A percentile compares a stretch with the other conserved stretches of the same genome.
These are phyloP conservation scores for Xerus inauris DNA, from an alignment of 2,113 vertebrate species.

Conservation along the genomic window DNA sequence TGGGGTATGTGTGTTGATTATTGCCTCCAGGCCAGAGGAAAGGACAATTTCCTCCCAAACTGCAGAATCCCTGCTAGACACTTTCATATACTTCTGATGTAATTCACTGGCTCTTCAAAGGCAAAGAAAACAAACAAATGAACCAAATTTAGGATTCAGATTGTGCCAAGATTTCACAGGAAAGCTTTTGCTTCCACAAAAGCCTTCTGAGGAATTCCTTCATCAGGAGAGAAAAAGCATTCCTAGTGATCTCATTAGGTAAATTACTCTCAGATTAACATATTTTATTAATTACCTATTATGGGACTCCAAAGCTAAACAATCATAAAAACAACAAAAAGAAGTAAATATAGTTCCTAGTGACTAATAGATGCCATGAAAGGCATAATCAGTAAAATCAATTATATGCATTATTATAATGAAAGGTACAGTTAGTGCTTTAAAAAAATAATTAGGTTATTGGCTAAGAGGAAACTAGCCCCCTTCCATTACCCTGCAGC, in stretches of 20 bases:
- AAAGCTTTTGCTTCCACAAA: conserved; percentile 78
- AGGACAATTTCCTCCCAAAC: background rate
- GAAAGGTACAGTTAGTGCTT: conserved; percentile 83
- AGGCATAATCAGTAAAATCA: conserved; percentile 81
- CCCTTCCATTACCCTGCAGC: conserved; percentile 74
- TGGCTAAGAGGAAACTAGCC: conserved; percentile 80
- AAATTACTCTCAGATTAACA: conserved; percentile 83
- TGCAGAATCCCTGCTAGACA: background rate
- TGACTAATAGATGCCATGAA: conserved; percentile 77
- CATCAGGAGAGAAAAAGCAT: conserved; percentile 81
- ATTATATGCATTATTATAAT: conserved; percentile 84
- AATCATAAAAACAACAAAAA: conserved; percentile 82
- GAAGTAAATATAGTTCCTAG: conserved; percentile 82
- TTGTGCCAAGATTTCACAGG: conserved; percentile 64
- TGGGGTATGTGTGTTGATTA: background rate
- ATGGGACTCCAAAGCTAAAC: conserved; percentile 85
- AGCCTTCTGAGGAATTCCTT: conserved; percentile 84
- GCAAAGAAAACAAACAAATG: conserved; percentile 65
- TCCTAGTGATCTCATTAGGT: conserved; percentile 84
- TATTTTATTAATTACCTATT: conserved; percentile 86
- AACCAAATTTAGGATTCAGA: conserved; percentile 70
- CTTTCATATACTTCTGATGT: conserved; percentile 47
- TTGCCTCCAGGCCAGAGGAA: background rate
- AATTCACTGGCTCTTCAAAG: conserved; percentile 67
- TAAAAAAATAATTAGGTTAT: conserved; percentile 85